These are phyloP conservation scores for Altica lythri DNA, from an alignment of 2,888 invertebrate species.

Conservation along the genomic window DNA sequence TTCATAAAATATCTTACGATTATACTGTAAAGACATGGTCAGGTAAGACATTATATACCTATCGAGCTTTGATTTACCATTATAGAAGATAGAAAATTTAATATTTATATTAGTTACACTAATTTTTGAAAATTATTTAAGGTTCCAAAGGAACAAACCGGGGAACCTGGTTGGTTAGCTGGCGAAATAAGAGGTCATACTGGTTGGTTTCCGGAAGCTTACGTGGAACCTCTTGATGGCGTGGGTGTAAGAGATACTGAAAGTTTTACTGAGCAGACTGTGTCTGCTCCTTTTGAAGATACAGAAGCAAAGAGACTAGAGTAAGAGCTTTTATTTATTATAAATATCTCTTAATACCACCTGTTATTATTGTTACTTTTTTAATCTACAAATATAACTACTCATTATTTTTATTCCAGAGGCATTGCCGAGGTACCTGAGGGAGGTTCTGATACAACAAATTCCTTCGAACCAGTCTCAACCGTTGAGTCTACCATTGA, in stretches of 20 bases:
- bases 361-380: neutral
- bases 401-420: conserved; percentile 58
- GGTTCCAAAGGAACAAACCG: conserved; percentile 77
- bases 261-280: conserved; percentile 44
- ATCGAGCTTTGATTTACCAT: no score
- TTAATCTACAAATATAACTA: no score
- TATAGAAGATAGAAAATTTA: no score
- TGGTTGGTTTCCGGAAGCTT: conserved; percentile 97
- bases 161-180: conserved; percentile 97
- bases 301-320: conserved; percentile 57
- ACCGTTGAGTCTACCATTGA: conserved; percentile 39
- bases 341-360: no score
- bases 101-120: no score
- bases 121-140: no score
- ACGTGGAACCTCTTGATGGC: conserved; percentile 77
- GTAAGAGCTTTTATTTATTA: conserved; percentile 53
- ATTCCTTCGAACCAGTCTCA: conserved; percentile 37
- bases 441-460: conserved; percentile 53
- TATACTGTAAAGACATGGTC: no score
- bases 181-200: conserved; percentile 88
- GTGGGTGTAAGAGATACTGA: conserved; percentile 52
- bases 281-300: conserved; percentile 52
- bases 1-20: no score
- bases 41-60: no score
- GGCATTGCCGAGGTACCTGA: conserved; percentile 79